phyloP scores from a whole-genome alignment of 2,888 invertebrate genomes.

The Pharmacophagus antenor region DNA sequence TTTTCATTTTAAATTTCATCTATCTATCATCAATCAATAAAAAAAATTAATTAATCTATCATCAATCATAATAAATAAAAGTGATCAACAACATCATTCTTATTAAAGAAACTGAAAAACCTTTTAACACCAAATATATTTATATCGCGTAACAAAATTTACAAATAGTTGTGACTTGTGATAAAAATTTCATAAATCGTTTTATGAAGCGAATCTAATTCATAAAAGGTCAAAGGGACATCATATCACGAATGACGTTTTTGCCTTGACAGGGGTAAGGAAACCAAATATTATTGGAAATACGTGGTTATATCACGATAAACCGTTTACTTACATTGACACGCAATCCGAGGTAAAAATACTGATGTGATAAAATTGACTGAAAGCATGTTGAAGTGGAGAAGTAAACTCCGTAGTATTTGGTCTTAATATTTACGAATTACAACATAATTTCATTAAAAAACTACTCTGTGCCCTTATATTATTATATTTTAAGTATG shows the following conservation, averaged over 20 bases:
- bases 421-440: no score
- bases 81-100: no score
- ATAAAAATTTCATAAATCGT: neutral
- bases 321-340: conserved; percentile 19
- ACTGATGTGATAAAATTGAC: neutral
- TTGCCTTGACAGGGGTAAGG: conserved; percentile 22
- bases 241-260: conserved; percentile 19
- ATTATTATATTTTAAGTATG: no score
- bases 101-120: neutral
- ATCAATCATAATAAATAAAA: no score
- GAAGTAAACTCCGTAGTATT: no score
- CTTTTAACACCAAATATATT: neutral
- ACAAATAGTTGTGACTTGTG: neutral
- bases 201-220: neutral
- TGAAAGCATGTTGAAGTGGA: neutral
- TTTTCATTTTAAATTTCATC: no score
- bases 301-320: conserved; percentile 9
- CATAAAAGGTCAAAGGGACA: neutral
- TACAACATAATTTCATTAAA: no score
- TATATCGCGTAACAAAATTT: neutral
- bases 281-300: conserved; percentile 16
- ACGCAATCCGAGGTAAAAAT: conserved; percentile 1
- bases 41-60: no score
- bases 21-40: no score
- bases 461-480: no score